Evolutionary conservation across 2,797 vertebrate species (phyloP).

Genomic region (Denticeps clupeoides): DNA sequence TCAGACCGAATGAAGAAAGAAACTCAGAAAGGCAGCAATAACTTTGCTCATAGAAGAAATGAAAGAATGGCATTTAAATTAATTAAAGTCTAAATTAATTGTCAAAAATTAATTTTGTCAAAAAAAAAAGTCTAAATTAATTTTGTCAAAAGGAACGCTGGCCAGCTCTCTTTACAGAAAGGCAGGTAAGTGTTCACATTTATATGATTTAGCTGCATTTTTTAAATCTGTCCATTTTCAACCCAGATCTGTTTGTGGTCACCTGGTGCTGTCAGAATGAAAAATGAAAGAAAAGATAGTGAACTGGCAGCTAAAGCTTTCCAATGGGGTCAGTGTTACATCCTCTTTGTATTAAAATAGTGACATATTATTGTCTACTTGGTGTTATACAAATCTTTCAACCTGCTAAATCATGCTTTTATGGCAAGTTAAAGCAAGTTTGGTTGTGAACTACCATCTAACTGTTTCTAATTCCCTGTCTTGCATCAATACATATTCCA

Average conservation of each 20-base stretch:
- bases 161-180: not conserved
- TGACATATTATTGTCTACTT: too few relatives aligned
- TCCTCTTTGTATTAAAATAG: too few relatives aligned
- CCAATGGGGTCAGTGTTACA: too few relatives aligned
- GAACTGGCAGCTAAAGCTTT: too few relatives aligned
- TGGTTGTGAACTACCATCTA: not conserved
- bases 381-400: too few relatives aligned
- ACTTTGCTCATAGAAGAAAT: constrained; percentile 8
- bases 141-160: not conserved
- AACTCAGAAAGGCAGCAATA: constrained; percentile 8
- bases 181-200: not conserved
- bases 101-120: not conserved
- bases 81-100: not conserved
- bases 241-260: too few relatives aligned
- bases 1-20: constrained; percentile 7
- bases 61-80: constrained; percentile 2
- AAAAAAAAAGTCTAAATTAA: not conserved
- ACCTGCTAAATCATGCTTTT: too few relatives aligned
- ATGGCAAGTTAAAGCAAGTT: too few relatives aligned
- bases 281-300: too few relatives aligned
- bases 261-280: too few relatives aligned
- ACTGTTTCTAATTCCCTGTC: not conserved
- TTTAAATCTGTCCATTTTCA: too few relatives aligned
- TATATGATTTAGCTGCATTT: too few relatives aligned
- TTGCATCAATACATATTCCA: not conserved